Conservation (phyloP, 2,113 vertebrate species). For the Ariopsis seemanni region DNA sequence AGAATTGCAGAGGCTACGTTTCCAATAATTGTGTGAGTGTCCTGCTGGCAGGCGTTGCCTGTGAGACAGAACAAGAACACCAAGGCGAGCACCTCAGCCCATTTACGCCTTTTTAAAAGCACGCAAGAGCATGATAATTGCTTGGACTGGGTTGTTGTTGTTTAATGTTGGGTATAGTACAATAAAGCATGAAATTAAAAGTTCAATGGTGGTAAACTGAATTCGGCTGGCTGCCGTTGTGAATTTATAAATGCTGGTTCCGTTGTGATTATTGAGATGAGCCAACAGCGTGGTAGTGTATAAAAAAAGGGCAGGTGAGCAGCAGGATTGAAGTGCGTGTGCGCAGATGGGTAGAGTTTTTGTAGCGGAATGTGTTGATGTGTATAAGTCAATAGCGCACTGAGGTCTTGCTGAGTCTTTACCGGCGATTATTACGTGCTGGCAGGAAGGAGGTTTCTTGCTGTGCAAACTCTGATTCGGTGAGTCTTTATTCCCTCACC, state of each 20-base stretch:
- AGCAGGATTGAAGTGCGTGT: background rate
- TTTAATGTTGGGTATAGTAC: conserved; percentile 18
- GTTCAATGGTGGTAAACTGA: conserved; percentile 11
- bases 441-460: background rate
- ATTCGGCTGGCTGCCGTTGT: background rate
- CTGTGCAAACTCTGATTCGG: background rate
- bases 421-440: conserved; percentile 1
- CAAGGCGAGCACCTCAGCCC: conserved; percentile 26
- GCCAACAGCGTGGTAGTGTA: background rate
- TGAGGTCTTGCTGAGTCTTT: conserved; percentile 17
- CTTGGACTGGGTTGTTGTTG: conserved; percentile 22
- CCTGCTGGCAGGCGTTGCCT: background rate
- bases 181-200: conserved; percentile 31
- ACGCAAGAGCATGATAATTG: conserved; percentile 14
- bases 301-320: background rate
- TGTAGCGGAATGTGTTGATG: background rate
- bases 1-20: conserved; percentile 11
- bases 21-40: conserved; percentile 6
- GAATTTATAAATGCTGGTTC: background rate
- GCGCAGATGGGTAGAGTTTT: background rate
- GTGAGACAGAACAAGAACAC: conserved; percentile 16
- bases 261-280: background rate
- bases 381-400: conserved; percentile 4
- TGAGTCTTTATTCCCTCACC: background rate
- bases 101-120: conserved; percentile 27